Evolutionary conservation across 92 coral and sea anemone species (phyloP).

Genomic region (Epizoanthus rinbou): DNA sequence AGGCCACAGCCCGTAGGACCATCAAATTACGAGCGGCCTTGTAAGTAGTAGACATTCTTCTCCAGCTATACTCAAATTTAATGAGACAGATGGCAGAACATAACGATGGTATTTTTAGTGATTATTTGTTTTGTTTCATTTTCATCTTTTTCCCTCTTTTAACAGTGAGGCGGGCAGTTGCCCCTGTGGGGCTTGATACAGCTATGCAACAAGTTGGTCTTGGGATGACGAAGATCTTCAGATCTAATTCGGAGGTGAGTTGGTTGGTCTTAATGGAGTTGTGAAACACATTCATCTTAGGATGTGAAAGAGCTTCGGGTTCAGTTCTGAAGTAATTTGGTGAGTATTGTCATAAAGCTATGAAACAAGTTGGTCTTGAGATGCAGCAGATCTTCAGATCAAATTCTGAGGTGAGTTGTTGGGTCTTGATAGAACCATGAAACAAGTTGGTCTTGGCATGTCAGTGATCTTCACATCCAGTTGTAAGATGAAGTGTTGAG

Average conservation of each 20-base stretch:
- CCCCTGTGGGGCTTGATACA: constrained; percentile 94
- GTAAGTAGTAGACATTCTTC: not conserved
- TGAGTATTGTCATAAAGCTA: too few species aligned
- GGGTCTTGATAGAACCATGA: not conserved
- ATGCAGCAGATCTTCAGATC: constrained; percentile 44
- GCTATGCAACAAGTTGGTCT: constrained; percentile 84
- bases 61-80: too few species aligned
- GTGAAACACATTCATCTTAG: not conserved
- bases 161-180: constrained; percentile 75
- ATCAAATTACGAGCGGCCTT: not conserved
- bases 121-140: too few species aligned
- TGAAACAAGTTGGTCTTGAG: too few species aligned
- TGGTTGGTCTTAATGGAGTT: not conserved
- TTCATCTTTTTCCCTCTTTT: too few species aligned
- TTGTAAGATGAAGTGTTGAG: too few species aligned
- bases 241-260: constrained; percentile 95
- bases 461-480: constrained; percentile 35
- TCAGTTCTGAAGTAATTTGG: constrained; percentile 26
- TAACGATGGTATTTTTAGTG: too few species aligned
- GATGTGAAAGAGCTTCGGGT: constrained; percentile 61
- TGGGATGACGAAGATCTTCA: constrained; percentile 90
- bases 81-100: too few species aligned
- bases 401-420: constrained; percentile 72
- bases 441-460: constrained; percentile 45
- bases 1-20: constrained; percentile 16